Evolutionary conservation across 2,113 vertebrate species (phyloP).

Genomic region (Eurystomus gularis): DNA sequence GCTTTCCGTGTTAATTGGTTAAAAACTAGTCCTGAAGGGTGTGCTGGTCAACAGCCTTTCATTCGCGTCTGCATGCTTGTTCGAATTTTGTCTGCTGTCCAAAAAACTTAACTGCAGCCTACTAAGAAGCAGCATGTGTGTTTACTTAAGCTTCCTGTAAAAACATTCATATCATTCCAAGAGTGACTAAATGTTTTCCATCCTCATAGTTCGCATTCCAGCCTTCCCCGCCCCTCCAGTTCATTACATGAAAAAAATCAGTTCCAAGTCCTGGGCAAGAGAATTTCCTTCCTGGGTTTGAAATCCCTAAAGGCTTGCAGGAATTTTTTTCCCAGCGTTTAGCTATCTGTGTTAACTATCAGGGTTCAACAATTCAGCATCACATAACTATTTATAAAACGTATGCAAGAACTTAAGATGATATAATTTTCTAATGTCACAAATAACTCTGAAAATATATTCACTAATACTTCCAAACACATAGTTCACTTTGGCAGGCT

Average conservation of each 20-base stretch:
- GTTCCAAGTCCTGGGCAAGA: constrained; percentile 27
- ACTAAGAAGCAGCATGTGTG: constrained; percentile 76
- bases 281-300: constrained; percentile 69
- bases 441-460: neutral
- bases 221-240: constrained; percentile 65
- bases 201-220: constrained; percentile 83
- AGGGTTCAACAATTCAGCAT: neutral
- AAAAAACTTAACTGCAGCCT: constrained; percentile 78
- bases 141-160: constrained; percentile 86
- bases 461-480: neutral
- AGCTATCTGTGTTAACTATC: neutral
- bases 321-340: neutral
- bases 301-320: constrained; percentile 23
- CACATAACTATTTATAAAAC: neutral
- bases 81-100: constrained; percentile 76
- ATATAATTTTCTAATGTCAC: neutral
- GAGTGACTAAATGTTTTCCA: constrained; percentile 87
- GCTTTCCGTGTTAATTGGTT: neutral
- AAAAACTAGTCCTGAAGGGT: constrained; percentile 58
- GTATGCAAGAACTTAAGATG: neutral
- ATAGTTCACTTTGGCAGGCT: neutral
- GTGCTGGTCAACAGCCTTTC: constrained; percentile 73
- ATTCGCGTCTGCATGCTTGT: constrained; percentile 68
- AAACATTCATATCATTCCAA: constrained; percentile 90
- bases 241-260: constrained; percentile 82